phyloP scores from a whole-genome alignment of 2,888 invertebrate species.

The Caprella mutica region DNA sequence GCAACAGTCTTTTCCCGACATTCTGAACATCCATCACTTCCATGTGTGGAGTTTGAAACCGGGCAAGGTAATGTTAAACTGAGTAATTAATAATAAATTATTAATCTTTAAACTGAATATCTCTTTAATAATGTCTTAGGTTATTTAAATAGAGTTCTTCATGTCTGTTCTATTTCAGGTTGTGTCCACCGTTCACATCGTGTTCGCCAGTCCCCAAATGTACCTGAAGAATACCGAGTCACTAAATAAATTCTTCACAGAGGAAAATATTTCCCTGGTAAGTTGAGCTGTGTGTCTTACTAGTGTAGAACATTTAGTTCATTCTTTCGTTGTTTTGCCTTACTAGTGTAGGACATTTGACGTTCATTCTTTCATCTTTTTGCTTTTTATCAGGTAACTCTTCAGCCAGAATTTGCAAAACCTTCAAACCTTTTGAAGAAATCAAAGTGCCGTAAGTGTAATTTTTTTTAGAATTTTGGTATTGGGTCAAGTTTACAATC shows the following conservation, averaged over 20 bases:
- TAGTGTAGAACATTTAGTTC: no score
- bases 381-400: no score
- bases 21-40: slow-evolving; percentile 68
- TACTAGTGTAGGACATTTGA: no score
- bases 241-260: slow-evolving; percentile 61
- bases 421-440: no score
- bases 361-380: no score
- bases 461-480: no score
- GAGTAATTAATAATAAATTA: not conserved
- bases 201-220: slow-evolving; percentile 52
- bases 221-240: slow-evolving; percentile 44
- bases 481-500: no score
- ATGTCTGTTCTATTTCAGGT: slow-evolving; percentile 39
- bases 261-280: slow-evolving; percentile 68
- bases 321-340: no score
- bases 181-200: slow-evolving; percentile 73
- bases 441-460: no score
- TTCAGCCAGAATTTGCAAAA: no score
- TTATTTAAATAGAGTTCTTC: not conserved
- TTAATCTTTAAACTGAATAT: not conserved
- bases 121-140: not conserved
- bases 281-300: no score
- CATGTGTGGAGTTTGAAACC: slow-evolving; percentile 80
- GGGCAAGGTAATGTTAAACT: slow-evolving; percentile 43
- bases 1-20: slow-evolving; percentile 54